Base-by-base conservation (phyloP, 2,888 invertebrate species). In the Chrysotoxum bicinctum region DNA sequence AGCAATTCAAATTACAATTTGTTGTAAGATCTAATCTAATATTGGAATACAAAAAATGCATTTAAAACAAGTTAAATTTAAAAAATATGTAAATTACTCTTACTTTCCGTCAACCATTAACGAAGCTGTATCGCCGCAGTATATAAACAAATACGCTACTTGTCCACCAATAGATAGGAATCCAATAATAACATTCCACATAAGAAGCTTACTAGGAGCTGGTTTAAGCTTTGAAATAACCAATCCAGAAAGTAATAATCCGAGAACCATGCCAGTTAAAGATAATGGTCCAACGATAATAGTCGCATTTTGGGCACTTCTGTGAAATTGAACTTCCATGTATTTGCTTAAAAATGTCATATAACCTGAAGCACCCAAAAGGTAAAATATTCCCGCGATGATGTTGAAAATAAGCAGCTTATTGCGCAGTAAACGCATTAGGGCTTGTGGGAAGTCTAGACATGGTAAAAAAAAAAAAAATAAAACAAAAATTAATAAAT, bases 271-370 rank as follows among this genome's bases (percentile, higher is more conserved):
- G 64, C 94, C 94, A 35, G 93, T 88, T 69, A 95, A 91, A 0
- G 94, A 93, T 0, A 93, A 90, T 0, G 94, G 94, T 30, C 94
- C 96, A 87, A 95, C 93, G 79, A 95, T 92, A 82, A 95, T 92
- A 19, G 94, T 95, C 16, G 95, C 95, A 72, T 92, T 93, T 12
- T 94, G 94, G 0, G 96, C 93, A 0, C 94, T 93, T 81, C 94
- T 93, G 86, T 94, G 93, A 89, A 94, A 96, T 89, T 96, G 95
- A 9, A 95, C 95, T 91, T 96, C 96, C 89, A 96, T 93, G 90
- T 96, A 95, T 89, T 96, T 96, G 9, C 95, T 94, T 88, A 95
- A 92, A 89, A 95, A 96, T 12, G 95, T 96, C 89, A 95, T 94
- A 88, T 95, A 95, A 0, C 95, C 95, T 0, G 94, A 92, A 4